Evolutionary conservation across 2,797 vertebrate genomes (phyloP).

Genomic region (Melanotaenia nigrans): DNA sequence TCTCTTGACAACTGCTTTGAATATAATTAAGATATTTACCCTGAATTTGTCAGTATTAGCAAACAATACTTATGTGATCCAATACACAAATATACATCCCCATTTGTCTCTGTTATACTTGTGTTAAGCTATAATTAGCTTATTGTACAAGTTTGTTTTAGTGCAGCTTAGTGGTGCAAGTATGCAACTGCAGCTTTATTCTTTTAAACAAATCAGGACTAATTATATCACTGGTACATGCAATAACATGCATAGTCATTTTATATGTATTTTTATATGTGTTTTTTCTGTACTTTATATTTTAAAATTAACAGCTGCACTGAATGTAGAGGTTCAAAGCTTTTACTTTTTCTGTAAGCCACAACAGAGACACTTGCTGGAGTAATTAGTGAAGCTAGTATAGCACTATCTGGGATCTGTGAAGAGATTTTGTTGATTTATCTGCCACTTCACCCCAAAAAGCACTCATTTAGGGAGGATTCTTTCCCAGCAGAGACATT

Average conservation of each 20-base stretch:
- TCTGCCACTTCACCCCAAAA: slow-evolving; percentile 39
- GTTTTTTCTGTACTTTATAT: not conserved
- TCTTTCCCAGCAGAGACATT: slow-evolving; percentile 38
- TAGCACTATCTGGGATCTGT: slow-evolving; percentile 1
- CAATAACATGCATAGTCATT: too few relatives aligned
- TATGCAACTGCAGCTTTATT: not conserved
- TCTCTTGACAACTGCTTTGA: not conserved
- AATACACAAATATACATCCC: not conserved
- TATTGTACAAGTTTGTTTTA: not conserved
- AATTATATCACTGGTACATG: too few relatives aligned
- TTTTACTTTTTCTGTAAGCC: not conserved
- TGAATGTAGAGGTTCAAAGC: not conserved
- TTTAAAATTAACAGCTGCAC: not conserved
- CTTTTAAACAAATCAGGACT: not conserved
- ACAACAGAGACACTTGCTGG: slow-evolving; percentile 7
- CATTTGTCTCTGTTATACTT: not conserved
- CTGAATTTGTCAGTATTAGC: too few relatives aligned
- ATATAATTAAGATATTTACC: not conserved
- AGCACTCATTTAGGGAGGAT: slow-evolving; percentile 51
- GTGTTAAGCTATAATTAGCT: not conserved
- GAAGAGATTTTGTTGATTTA: slow-evolving; percentile 41
- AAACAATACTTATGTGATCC: not conserved
- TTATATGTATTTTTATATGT: not conserved
- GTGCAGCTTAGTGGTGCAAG: too few relatives aligned
- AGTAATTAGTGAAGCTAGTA: slow-evolving; percentile 1